phyloP scores from a whole-genome alignment of 2,113 vertebrate genomes.

The Pristiophorus japonicus region DNA sequence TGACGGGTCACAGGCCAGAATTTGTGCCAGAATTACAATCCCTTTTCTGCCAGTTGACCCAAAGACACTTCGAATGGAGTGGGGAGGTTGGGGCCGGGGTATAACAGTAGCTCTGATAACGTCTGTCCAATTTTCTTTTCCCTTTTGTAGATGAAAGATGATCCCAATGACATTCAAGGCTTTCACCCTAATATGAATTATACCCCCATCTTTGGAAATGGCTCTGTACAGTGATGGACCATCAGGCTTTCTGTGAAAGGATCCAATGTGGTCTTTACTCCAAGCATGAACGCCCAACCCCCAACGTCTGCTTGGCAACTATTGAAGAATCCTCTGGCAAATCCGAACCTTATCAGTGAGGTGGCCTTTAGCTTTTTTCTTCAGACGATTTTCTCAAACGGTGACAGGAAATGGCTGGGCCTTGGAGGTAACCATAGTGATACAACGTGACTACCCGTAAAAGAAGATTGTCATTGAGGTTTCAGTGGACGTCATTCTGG shows the following conservation, averaged over 20 bases:
- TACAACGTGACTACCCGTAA: not conserved
- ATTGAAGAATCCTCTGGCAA: not conserved
- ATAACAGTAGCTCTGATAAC: not conserved
- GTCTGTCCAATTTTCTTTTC: not conserved
- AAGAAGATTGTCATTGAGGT: not conserved
- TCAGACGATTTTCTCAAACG: not conserved
- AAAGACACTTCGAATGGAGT: not conserved
- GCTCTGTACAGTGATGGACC: conserved; percentile 11
- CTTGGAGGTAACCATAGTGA: not conserved
- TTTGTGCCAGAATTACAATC: not conserved
- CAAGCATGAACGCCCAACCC: not conserved
- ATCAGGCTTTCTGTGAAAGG: not conserved
- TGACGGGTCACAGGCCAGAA: not conserved
- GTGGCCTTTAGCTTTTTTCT: not conserved
- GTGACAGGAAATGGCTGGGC: not conserved
- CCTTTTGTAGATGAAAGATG: not conserved
- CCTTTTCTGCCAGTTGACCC: not conserved
- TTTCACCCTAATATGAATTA: not conserved
- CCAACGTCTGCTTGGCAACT: not conserved
- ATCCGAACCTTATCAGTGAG: not conserved
- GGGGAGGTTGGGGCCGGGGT: not conserved
- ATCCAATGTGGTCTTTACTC: not conserved
- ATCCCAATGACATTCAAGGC: not conserved
- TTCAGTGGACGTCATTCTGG: not conserved
- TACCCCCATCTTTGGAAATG: not conserved